Percentiles rank a stretch among this genome's conserved stretches.
Conservation (phyloP, 1,140 invertebrate genomes). For the Yoshiicerus persimilis region DNA sequence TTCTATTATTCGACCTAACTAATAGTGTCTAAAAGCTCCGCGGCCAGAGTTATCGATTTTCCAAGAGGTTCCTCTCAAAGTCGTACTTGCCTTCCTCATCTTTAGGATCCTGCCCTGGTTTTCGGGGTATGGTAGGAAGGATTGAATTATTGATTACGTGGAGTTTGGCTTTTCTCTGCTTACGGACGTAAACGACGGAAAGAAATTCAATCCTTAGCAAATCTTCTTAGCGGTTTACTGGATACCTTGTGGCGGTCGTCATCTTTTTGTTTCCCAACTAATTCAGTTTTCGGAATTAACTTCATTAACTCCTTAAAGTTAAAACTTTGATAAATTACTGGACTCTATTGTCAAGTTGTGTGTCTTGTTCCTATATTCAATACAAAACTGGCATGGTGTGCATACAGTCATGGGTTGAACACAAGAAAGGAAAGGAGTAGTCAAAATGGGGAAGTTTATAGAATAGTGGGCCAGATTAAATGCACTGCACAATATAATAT, state of each 20-base stretch:
- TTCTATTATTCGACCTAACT: not conserved
- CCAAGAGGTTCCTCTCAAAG: not conserved
- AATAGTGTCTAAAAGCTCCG: not conserved
- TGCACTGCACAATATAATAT: not conserved
- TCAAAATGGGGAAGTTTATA: not conserved
- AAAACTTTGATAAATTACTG: not conserved
- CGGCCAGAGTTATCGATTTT: not conserved
- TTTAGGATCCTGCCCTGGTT: not conserved
- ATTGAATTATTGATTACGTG: slow-evolving; percentile 6
- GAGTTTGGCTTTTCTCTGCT: not conserved
- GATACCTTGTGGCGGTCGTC: not conserved
- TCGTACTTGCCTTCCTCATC: not conserved
- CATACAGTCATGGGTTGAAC: not conserved
- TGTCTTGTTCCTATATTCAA: not conserved
- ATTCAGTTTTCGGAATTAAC: not conserved
- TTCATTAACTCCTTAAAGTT: not conserved
- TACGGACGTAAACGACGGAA: not conserved
- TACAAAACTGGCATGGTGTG: not conserved
- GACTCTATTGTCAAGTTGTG: not conserved
- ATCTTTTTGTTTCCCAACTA: not conserved
- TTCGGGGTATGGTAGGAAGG: not conserved
- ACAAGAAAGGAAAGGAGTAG: not conserved
- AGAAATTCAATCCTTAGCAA: not conserved
- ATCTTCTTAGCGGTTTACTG: slow-evolving; percentile 6
- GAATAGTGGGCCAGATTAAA: too few species aligned